Conservation (phyloP, 2,888 invertebrate species). For the Dione juno region DNA sequence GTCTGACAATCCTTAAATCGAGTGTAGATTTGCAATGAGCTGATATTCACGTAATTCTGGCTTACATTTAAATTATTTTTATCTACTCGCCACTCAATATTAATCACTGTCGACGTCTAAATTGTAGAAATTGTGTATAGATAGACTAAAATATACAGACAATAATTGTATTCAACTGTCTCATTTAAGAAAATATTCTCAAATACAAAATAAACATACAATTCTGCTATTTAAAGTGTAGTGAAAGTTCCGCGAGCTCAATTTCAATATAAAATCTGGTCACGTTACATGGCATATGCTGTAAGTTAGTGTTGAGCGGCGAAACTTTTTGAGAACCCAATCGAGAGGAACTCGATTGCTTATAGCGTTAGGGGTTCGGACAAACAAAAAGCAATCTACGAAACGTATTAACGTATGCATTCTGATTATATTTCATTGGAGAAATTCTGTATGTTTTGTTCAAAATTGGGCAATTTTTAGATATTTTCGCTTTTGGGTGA, state of each 20-base stretch:
- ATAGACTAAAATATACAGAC: too few relatives aligned
- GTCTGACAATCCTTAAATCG: too few relatives aligned
- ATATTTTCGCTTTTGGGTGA: not conserved
- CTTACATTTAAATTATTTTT: too few relatives aligned
- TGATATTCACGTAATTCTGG: too few relatives aligned
- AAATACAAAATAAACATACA: conserved; percentile 15
- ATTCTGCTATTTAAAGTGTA: conserved; percentile 7
- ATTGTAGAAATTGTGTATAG: too few relatives aligned
- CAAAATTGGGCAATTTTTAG: not conserved
- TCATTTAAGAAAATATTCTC: not conserved
- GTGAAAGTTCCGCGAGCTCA: conserved; percentile 3
- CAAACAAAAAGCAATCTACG: conserved; percentile 27
- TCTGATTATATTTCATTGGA: conserved; percentile 29
- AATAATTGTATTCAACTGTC: too few relatives aligned
- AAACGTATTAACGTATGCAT: conserved; percentile 22
- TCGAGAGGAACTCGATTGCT: conserved; percentile 34
- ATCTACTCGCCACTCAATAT: too few relatives aligned
- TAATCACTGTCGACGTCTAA: too few relatives aligned
- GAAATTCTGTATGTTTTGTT: conserved; percentile 3
- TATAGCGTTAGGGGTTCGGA: conserved; percentile 11
- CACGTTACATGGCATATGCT: conserved; percentile 34
- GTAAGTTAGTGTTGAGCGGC: conserved; percentile 30
- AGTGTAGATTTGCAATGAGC: too few relatives aligned
- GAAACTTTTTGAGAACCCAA: conserved; percentile 40
- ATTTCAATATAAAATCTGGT: conserved; percentile 26